phyloP scores from a whole-genome alignment of 2,888 invertebrate species.

The Chydorus sphaericus region DNA sequence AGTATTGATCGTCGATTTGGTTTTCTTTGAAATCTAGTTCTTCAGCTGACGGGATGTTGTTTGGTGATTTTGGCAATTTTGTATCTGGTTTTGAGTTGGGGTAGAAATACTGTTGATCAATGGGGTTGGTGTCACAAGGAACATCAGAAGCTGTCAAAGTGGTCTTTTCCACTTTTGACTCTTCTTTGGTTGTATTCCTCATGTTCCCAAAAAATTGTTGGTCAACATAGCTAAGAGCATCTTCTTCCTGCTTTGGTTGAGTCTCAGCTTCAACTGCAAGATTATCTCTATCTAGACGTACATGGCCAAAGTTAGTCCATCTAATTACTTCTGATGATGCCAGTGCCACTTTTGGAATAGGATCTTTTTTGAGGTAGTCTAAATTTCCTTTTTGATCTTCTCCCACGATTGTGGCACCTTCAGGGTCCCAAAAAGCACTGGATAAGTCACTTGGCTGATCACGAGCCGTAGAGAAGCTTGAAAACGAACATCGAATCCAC shows the following conservation, averaged over 20 bases:
- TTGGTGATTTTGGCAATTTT: background rate
- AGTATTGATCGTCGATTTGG: background rate
- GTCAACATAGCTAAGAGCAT: background rate
- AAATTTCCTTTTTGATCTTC: background rate
- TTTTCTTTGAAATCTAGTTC: background rate
- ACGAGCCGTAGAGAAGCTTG: too few relatives aligned
- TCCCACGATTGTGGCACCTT: background rate
- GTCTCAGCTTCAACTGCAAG: background rate
- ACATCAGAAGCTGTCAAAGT: background rate
- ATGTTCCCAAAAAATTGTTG: background rate
- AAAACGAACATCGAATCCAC: too few relatives aligned
- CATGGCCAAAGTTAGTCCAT: constrained; percentile 4
- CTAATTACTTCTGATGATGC: background rate
- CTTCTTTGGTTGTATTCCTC: background rate
- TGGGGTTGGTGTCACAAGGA: background rate
- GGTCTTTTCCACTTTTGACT: too few relatives aligned
- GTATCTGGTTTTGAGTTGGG: background rate
- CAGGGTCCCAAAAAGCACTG: constrained; percentile 6
- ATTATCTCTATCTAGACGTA: constrained; percentile 3
- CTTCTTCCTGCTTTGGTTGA: background rate
- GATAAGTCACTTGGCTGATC: too few relatives aligned
- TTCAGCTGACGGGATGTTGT: background rate
- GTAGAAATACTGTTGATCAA: background rate
- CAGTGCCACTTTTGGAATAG: background rate
- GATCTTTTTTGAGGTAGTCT: background rate